A percentile compares a stretch with the other conserved stretches of the same genome.
Evolutionary conservation across 2,113 vertebrate genomes (phyloP).

Genomic region (Gadus macrocephalus): DNA sequence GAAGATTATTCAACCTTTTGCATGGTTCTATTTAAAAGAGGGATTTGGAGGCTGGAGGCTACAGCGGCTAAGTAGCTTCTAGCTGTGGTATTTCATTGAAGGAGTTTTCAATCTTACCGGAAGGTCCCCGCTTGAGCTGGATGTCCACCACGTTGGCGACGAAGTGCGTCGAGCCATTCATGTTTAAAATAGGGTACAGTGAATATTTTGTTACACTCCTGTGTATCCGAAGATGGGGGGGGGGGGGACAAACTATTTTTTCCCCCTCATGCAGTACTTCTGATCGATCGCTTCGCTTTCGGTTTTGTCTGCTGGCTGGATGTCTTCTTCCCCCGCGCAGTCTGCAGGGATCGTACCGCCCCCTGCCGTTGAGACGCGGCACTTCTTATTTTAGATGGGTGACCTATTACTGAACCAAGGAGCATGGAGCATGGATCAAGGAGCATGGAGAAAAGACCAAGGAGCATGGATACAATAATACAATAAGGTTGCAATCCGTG

Average conservation of each 20-base stretch:
- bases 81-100: background rate
- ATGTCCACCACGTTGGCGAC: slow-evolving; percentile 43
- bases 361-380: slow-evolving; percentile 21
- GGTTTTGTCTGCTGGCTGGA: slow-evolving; percentile 36
- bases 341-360: slow-evolving; percentile 33
- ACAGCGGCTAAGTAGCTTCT: background rate
- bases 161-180: slow-evolving; percentile 66
- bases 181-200: slow-evolving; percentile 27
- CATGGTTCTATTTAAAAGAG: too few species aligned
- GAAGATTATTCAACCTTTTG: too few species aligned
- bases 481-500: too few species aligned
- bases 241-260: background rate
- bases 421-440: too few species aligned
- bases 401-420: slow-evolving; percentile 18
- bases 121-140: slow-evolving; percentile 64
- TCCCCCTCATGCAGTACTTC: background rate
- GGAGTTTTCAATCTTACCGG: slow-evolving; percentile 51
- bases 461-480: too few species aligned
- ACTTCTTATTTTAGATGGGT: slow-evolving; percentile 18
- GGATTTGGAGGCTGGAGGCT: too few species aligned
- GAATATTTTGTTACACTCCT: background rate
- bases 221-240: too few species aligned
- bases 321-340: slow-evolving; percentile 17
- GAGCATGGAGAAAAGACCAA: too few species aligned
- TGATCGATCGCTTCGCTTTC: slow-evolving; percentile 33